Evolutionary conservation across 1,140 invertebrate species (phyloP), one percentile per base, ranked within the genome.

Genomic region (Ceratosolen fusciceps): DNA sequence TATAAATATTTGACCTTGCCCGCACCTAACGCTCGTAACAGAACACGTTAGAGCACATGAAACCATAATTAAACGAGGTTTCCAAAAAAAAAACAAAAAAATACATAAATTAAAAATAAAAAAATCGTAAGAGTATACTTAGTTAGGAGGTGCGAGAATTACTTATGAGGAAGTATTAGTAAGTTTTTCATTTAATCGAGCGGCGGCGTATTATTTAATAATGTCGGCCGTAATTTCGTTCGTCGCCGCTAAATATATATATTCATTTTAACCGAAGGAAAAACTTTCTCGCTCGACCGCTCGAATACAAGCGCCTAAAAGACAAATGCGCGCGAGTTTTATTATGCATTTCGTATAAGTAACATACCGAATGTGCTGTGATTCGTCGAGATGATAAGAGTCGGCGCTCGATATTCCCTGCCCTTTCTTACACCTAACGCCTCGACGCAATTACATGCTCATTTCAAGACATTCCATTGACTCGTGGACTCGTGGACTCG

Each of bases 131-230:
- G n/a, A n/a, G n/a, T n/a, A n/a, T n/a, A n/a, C n/a, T n/a, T n/a
- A n/a, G n/a, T n/a, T n/a, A n/a, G n/a, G n/a, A n/a, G n/a, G n/a
- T n/a, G n/a, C n/a, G n/a, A n/a, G n/a, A n/a, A n/a, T n/a, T n/a
- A n/a, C n/a, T n/a, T n/a, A n/a, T n/a, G n/a, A n/a, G n/a, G n/a
- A n/a, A n/a, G n/a, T n/a, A 29, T 58, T 58, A 58, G n/a, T 24
- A n/a, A 58, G 54, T 58, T 58, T 43, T 54, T 58, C 54, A 12
- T 58, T 58, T 58, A 58, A 58, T 58, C 26, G 26, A 14, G 24
- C n/a, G 21, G n/a, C n/a, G n/a, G n/a, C n/a, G n/a, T 5, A 54
- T 4, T 54, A n/a, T 54, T 19, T 24, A 54, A 54, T 24, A 24
- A 26, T n/a, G 26, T 58, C 54, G n/a, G 24, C 1, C 24, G n/a